phyloP scores from a whole-genome alignment of 2,113 vertebrate species.

The Mesitornis unicolor region DNA sequence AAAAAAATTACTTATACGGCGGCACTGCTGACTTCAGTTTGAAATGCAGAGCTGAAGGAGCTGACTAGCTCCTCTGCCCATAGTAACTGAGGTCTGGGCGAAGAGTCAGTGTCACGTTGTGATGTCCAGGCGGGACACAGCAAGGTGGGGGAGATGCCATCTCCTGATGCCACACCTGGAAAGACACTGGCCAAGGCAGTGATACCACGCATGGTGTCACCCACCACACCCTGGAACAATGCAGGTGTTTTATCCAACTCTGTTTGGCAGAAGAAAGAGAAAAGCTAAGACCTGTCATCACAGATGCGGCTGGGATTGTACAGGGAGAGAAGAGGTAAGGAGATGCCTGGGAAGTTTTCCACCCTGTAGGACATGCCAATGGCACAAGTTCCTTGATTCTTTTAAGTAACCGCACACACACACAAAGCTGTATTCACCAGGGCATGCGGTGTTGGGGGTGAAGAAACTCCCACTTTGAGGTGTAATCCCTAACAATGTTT shows the following conservation, averaged over 20 bases:
- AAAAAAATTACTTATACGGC: background rate
- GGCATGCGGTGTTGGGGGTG: background rate
- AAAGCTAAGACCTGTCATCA: background rate
- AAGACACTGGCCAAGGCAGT: background rate
- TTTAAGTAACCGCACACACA: background rate
- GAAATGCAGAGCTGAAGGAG: background rate
- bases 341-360: background rate
- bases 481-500: background rate
- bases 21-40: background rate
- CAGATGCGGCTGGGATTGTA: too few species aligned
- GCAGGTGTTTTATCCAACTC: background rate
- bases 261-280: background rate
- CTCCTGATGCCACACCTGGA: conserved; percentile 18
- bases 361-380: background rate
- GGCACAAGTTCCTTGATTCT: background rate
- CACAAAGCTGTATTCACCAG: background rate
- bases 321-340: too few species aligned
- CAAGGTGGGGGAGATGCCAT: background rate
- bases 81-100: background rate
- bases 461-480: background rate
- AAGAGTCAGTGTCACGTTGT: background rate
- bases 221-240: conserved; percentile 32
- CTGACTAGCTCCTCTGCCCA: background rate
- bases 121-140: conserved; percentile 1
- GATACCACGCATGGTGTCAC: background rate